phyloP scores from a whole-genome alignment of 1,140 invertebrate species.

The Caerostris extrusa region DNA sequence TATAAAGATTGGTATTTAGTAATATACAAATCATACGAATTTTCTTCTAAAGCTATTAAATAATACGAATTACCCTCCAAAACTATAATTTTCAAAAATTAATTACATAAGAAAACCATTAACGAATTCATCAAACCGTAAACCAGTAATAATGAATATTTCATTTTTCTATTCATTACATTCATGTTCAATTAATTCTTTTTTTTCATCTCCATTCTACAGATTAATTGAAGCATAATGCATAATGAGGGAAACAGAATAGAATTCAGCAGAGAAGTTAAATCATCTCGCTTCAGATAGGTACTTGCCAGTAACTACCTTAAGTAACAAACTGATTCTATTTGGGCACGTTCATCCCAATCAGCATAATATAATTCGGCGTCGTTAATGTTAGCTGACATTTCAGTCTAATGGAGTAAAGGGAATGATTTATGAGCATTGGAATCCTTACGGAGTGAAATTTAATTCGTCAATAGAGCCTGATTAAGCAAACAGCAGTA shows the following conservation, averaged over 20 bases:
- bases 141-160: no score
- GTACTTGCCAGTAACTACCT: slow-evolving; percentile 35
- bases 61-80: no score
- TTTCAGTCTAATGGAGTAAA: slow-evolving; percentile 23
- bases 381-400: slow-evolving; percentile 21
- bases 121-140: no score
- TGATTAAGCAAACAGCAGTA: no score
- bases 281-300: slow-evolving; percentile 5
- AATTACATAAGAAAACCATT: no score
- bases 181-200: no score
- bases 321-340: slow-evolving; percentile 39
- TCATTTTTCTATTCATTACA: no score
- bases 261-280: neutral
- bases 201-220: neutral
- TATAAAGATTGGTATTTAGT: no score
- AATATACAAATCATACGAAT: no score
- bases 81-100: no score
- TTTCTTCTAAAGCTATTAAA: no score
- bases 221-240: slow-evolving; percentile 39
- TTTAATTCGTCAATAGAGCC: no score
- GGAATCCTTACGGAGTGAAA: neutral
- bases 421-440: slow-evolving; percentile 23
- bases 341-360: slow-evolving; percentile 24
- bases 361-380: slow-evolving; percentile 31
- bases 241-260: neutral